These are phyloP conservation scores for Argyra leucocephala DNA, from an alignment of 2,888 invertebrate species.

Conservation along the genomic window DNA sequence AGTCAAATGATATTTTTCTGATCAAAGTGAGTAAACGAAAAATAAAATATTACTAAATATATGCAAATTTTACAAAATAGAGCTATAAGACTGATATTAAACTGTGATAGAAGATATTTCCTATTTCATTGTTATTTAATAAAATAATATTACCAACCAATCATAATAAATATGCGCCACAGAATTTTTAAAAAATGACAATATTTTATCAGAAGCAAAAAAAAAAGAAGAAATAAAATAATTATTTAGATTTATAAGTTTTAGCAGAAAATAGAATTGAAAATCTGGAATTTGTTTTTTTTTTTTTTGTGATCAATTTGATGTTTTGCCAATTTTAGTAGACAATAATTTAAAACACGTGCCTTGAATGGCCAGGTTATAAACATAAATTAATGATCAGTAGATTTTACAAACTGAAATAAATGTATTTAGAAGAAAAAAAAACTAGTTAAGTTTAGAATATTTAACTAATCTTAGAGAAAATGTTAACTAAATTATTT, in stretches of 20 bases:
- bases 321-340: background rate
- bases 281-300: background rate
- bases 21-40: no score
- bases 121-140: no score
- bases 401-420: background rate
- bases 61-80: no score
- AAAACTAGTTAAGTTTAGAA: background rate
- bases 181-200: background rate
- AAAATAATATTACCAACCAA: no score
- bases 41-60: no score
- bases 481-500: background rate
- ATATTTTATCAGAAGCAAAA: background rate
- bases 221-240: background rate
- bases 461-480: background rate
- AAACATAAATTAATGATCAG: constrained; percentile 4
- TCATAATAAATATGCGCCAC: background rate
- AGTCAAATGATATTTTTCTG: no score
- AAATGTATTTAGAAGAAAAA: background rate
- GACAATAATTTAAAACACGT: constrained; percentile 3
- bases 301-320: background rate
- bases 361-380: background rate
- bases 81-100: no score
- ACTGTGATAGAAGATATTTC: no score
- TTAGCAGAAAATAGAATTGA: no score
- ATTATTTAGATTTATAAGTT: background rate